Evolutionary conservation across 2,797 vertebrate species (phyloP), one percentile per base, ranked within the genome.

Genomic region (Psittacula echo): DNA sequence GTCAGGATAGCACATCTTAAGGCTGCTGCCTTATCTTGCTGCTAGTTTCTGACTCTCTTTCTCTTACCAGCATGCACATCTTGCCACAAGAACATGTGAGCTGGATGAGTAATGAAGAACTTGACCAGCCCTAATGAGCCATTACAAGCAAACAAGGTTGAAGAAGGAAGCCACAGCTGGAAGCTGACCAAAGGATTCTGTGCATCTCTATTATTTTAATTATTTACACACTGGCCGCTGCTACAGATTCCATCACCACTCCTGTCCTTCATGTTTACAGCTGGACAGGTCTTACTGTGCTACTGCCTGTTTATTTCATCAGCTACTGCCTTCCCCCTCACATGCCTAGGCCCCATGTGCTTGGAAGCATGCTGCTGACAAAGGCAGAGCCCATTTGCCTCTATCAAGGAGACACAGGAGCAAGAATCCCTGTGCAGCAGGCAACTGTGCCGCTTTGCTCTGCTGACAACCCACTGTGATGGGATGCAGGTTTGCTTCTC

Each of bases 41-140:
- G 45, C 64, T 87, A n/a, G 76, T 71, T 53, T 77, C 53, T 42
- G 60, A 72, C 51, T 76, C 42, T 77, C 29, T 53, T 81, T 68
- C 53, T 70, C 94, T 93, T 76, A 87, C 50, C 1, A 4, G 22
- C 4, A n/a, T 29, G 47, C 44, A 42, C 67, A 64, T 75, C 64
- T 94, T 84, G 23, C 90, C 84, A 90, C 48, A 50, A 37, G 39
- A 88, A 88, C 84, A 82, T 0, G 20, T 74, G 73, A 94, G 88
- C 61, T 61, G 67, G 82, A 76, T 95, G 68, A 96, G 24, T 91
- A 97, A 97, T 95, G 79, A 94, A 91, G 77, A 96, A 85, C 89
- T 87, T 71, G 51, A 95, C 90, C 92, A 94, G 90, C 64, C 77
- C 90, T 97, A 97, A 97, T 87, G 95, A 97, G 84, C 93, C 95